Evolutionary conservation across 2,888 invertebrate genomes (phyloP).

Genomic region (Colostygia pectinataria): DNA sequence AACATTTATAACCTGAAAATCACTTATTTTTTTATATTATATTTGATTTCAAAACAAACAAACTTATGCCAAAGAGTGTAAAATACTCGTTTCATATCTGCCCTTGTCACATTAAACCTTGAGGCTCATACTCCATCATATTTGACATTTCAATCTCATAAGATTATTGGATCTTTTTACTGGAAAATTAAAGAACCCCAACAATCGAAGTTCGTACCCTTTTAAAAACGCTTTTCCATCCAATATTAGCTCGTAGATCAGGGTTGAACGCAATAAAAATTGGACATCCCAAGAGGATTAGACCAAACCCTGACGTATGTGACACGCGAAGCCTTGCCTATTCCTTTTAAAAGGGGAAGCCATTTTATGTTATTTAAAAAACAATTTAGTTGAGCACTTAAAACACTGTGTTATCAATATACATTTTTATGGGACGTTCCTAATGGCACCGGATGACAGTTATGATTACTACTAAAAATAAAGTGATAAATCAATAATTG

Average conservation of each 20-base stretch:
- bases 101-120: constrained; percentile 40
- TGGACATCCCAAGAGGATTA: constrained; percentile 75
- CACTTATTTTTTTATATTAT: too few relatives aligned
- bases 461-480: constrained; percentile 60
- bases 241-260: constrained; percentile 75
- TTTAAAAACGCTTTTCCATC: constrained; percentile 62
- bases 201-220: constrained; percentile 51
- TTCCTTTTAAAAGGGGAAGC: constrained; percentile 61
- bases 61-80: neutral
- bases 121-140: constrained; percentile 39
- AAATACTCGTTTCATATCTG: constrained; percentile 44
- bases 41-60: too few relatives aligned
- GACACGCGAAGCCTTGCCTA: constrained; percentile 71
- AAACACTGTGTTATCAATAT: constrained; percentile 46
- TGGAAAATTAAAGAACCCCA: constrained; percentile 39
- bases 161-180: constrained; percentile 27
- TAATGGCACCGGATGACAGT: constrained; percentile 41
- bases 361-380: constrained; percentile 65
- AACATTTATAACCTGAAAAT: too few relatives aligned
- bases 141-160: constrained; percentile 29
- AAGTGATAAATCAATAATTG: constrained; percentile 69
- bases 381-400: constrained; percentile 64
- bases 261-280: constrained; percentile 77
- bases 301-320: constrained; percentile 78
- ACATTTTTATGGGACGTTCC: constrained; percentile 45